Conservation (phyloP, 2,797 vertebrate genomes). For the Anolis apletophallus region DNA sequence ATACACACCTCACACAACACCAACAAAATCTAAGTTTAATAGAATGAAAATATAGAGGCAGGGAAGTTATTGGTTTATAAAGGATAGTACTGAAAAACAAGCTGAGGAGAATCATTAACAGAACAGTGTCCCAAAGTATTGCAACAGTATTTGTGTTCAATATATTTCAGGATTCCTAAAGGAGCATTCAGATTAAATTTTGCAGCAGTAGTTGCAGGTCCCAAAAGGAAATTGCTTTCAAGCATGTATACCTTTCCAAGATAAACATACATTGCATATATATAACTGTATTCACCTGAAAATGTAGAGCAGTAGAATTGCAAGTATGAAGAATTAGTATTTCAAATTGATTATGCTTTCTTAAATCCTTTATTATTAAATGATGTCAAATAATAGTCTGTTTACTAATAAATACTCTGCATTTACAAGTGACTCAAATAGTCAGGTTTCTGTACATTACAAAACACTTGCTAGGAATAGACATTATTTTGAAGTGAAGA, state of each 20-base stretch:
- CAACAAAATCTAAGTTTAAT: background rate
- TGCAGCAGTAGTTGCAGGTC: conserved; percentile 1
- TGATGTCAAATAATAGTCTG: conserved; percentile 33
- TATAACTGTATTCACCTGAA: background rate
- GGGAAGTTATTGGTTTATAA: background rate
- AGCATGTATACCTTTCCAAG: background rate
- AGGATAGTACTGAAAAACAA: no score
- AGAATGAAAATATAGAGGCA: background rate
- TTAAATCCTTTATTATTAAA: conserved; percentile 50
- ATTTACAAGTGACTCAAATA: conserved; percentile 15
- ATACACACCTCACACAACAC: background rate
- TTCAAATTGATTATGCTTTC: background rate
- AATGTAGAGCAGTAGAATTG: background rate
- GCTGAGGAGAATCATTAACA: no score
- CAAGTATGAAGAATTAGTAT: background rate
- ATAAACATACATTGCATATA: background rate
- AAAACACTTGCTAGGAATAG: conserved; percentile 2
- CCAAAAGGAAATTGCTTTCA: background rate
- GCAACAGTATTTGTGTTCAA: background rate
- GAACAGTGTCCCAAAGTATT: background rate
- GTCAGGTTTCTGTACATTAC: background rate
- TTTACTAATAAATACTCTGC: conserved; percentile 52
- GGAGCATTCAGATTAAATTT: background rate
- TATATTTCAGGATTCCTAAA: background rate
- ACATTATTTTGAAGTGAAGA: conserved; percentile 10